Evolutionary conservation across 2,113 vertebrate species (phyloP).

Genomic region (Pelvicachromis taeniatus): DNA sequence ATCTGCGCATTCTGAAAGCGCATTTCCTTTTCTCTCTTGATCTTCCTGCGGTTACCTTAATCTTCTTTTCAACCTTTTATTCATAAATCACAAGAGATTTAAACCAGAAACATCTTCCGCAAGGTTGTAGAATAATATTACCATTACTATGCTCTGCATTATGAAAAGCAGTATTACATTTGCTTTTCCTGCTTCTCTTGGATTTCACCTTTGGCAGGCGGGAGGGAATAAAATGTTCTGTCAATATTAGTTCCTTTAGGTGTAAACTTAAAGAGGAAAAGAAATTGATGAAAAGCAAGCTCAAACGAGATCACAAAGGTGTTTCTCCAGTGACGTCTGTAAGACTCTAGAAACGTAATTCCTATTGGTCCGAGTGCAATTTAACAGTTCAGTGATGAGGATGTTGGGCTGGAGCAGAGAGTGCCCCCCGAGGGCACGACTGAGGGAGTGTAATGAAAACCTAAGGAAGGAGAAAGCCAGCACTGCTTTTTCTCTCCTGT

Average conservation of each 20-base stretch:
- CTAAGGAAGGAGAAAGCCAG: neutral
- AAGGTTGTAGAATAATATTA: neutral
- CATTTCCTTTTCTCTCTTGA: neutral
- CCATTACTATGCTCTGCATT: neutral
- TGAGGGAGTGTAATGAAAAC: neutral
- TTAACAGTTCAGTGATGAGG: constrained; percentile 31
- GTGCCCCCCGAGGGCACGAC: constrained; percentile 22
- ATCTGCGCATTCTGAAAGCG: neutral
- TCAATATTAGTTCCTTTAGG: neutral
- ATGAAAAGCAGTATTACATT: neutral
- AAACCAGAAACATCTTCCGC: neutral
- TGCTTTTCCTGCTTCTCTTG: neutral
- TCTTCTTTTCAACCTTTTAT: neutral
- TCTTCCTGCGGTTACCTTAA: neutral
- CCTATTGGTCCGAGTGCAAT: constrained; percentile 35
- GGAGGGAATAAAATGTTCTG: neutral
- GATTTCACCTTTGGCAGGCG: neutral
- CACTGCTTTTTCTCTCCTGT: neutral
- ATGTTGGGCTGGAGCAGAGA: neutral
- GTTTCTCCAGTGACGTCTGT: constrained; percentile 10
- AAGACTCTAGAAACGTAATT: constrained; percentile 35
- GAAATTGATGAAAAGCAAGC: neutral
- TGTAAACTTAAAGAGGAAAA: neutral
- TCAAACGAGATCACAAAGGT: neutral
- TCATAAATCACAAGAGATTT: neutral